Base-by-base conservation (phyloP, 2,888 invertebrate species). In the Cordylochernes scorpioides region DNA sequence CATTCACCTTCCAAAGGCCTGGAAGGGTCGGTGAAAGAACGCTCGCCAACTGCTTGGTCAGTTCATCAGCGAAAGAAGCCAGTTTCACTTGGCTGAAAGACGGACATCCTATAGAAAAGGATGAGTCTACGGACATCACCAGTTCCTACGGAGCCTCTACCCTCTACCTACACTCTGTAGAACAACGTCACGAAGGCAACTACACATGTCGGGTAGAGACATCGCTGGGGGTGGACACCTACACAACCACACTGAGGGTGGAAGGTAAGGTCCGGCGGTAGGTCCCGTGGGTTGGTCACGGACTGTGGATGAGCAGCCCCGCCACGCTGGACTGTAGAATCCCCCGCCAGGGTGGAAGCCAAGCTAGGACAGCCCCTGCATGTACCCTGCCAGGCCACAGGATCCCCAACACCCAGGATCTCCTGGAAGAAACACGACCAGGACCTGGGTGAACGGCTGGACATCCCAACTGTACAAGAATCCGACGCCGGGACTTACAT, bases 341-440 rank as follows among this genome's bases (percentile, higher is more conserved):
- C n/a, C n/a, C 36, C 36, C n/a, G 16, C 21, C 5, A 31, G 34
- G 25, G 15, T 25, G 4, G 28, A 17, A n/a, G 9, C 17, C 3
- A 31, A 15, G 9, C 10, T 15, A 3, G 27, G 24, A 12, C 22
- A 26, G 19, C 14, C 17, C 6, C 7, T 29, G 3, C 8, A 4
- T 5, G n/a, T 33, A 10, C 22, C 29, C 15, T 40, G 40, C 12
- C 18, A 24, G 12, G 39, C 39, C 6, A 29, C 26, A 3, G 40
- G 40, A 4, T 36, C 34, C 4, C 41, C 41, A 3, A 30, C 22
- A 10, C 41, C 41, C 5, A 31, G 13, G 2, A 33, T 38, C 14
- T 16, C 24, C 1, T 41, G 39, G 39, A 31, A 12, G 25, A 36
- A 33, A 27, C 5, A n/a, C 18, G 28, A 22, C n/a, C n/a, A n/a